Conservation (phyloP, 1,140 invertebrate genomes). For the Nasonia vitripennis region DNA sequence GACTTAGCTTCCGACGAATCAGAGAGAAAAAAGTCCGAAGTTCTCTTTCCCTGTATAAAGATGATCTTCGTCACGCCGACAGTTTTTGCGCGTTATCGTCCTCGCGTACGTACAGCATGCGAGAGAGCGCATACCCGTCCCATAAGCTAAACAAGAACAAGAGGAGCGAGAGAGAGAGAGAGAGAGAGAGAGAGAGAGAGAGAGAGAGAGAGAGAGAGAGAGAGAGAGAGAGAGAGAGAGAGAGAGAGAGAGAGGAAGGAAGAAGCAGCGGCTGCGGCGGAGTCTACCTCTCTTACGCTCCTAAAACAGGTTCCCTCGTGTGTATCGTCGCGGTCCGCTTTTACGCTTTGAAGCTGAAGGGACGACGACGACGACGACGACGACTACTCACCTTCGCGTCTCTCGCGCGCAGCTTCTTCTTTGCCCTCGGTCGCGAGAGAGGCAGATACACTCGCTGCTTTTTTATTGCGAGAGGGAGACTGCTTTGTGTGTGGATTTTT, state of each 20-base stretch:
- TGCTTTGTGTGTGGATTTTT: background rate
- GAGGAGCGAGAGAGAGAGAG: background rate
- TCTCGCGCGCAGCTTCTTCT: background rate
- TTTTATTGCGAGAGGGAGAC: background rate
- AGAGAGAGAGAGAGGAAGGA: no score
- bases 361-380: background rate
- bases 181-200: no score
- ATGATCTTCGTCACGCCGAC: background rate
- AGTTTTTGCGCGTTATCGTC: constrained; percentile 3
- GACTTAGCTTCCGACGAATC: no score
- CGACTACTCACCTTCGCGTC: background rate
- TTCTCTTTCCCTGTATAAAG: background rate
- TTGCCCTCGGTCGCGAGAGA: background rate
- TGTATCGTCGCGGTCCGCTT: constrained; percentile 1
- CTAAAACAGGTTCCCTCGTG: constrained; percentile 16
- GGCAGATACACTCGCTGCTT: background rate
- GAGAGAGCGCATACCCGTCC: no score
- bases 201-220: no score
- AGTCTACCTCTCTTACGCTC: constrained; percentile 63
- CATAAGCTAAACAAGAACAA: no score
- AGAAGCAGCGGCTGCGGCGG: background rate
- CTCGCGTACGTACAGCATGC: background rate
- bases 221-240: no score
- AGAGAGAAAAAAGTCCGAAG: background rate
- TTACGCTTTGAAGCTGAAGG: constrained; percentile 16